A percentile compares a stretch with the other conserved stretches of the same genome.
Conservation (phyloP, 2,888 invertebrate species). For the Pseudococcus viburni region DNA sequence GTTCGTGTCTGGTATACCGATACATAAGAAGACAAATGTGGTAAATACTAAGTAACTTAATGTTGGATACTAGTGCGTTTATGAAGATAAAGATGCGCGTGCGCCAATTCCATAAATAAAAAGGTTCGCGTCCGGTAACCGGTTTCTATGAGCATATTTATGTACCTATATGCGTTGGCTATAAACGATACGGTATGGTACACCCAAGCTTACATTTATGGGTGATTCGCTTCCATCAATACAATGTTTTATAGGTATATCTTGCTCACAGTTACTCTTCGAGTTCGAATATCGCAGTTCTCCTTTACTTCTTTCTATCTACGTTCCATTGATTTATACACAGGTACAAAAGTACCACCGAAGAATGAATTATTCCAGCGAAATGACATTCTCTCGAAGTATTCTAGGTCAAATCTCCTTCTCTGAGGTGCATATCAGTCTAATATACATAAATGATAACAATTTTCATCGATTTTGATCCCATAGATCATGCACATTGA, state of each 20-base stretch:
- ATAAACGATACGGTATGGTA: not conserved
- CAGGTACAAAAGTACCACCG: not conserved
- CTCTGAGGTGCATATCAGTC: not conserved
- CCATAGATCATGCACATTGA: not conserved
- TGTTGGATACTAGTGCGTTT: not conserved
- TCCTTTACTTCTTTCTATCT: not conserved
- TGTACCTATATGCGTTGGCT: not conserved
- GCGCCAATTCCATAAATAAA: constrained; percentile 16
- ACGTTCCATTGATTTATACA: not conserved
- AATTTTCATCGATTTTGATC: not conserved
- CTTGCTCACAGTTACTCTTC: not conserved
- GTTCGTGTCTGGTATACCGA: not conserved
- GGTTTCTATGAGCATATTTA: not conserved
- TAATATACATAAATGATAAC: not conserved
- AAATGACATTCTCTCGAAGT: not conserved
- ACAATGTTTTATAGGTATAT: not conserved
- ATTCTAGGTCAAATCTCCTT: not conserved
- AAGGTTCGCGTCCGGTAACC: not conserved
- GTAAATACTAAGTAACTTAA: not conserved
- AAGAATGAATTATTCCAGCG: not conserved
- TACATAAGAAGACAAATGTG: not conserved
- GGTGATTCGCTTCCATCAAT: constrained; percentile 6
- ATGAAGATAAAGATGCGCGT: not conserved
- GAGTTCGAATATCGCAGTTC: not conserved
- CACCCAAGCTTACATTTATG: not conserved